phyloP scores from a whole-genome alignment of 2,888 invertebrate species.

The Leptinotarsa haldemani region DNA sequence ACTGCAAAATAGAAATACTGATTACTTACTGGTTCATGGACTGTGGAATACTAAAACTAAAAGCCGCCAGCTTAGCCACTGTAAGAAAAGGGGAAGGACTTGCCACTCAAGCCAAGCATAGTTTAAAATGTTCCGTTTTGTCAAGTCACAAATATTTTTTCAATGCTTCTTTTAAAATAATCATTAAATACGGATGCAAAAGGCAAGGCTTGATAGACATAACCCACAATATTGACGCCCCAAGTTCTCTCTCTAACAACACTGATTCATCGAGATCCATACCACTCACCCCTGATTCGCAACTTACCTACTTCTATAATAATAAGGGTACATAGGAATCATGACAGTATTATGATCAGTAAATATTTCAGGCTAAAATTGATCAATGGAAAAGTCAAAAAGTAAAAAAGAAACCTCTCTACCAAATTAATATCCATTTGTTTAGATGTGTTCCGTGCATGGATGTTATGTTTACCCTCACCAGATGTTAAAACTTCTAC shows the following conservation, averaged over 20 bases:
- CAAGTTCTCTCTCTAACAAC: conserved; percentile 54
- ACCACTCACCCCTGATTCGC: conserved; percentile 50
- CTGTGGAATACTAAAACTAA: conserved; percentile 53
- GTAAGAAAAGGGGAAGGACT: conserved; percentile 62
- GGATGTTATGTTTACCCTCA: conserved; percentile 28
- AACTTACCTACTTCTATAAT: conserved; percentile 50
- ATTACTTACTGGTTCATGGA: conserved; percentile 56
- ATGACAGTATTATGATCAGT: conserved; percentile 53
- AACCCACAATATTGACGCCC: conserved; percentile 65
- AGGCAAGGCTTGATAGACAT: conserved; percentile 64
- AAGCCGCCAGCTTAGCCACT: conserved; percentile 65
- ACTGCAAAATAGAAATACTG: conserved; percentile 63
- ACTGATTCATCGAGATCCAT: conserved; percentile 46
- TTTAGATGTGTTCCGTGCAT: conserved; percentile 3
- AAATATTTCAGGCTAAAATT: conserved; percentile 57
- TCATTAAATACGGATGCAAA: not conserved
- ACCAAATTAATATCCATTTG: conserved; percentile 44
- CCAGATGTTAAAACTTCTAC: conserved; percentile 27
- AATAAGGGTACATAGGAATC: conserved; percentile 55
- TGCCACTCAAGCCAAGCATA: conserved; percentile 63
- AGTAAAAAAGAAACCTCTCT: conserved; percentile 62
- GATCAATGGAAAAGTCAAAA: conserved; percentile 10
- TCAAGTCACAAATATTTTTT: conserved; percentile 21
- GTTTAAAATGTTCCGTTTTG: not conserved
- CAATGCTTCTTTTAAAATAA: not conserved